Evolutionary conservation across 2,113 vertebrate genomes (phyloP), one percentile per base, ranked within the genome.

Genomic region (Hippoglossus stenolepis): DNA sequence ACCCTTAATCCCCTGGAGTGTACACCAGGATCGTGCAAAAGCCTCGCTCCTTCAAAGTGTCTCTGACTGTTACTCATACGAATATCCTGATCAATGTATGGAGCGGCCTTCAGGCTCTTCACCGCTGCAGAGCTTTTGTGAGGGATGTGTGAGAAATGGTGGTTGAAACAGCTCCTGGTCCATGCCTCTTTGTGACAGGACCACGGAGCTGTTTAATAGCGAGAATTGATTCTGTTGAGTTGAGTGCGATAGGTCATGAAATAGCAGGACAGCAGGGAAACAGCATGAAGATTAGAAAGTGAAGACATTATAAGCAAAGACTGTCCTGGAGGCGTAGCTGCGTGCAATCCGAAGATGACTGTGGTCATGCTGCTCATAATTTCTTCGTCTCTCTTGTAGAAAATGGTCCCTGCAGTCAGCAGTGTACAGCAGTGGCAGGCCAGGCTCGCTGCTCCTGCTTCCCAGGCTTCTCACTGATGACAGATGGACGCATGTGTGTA

Each of bases 381-480:
- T 11, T 8, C 4, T 47, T 3, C 74, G 49, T 81, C 45, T 84
- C 18, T 84, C 63, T 47, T 51, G 9, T 59, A 98, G 97, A 93
- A 82, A 96, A 95, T 0, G 94, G 95, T 1, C 95, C 90, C 21
- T 98, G 97, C 89, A 93, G 94, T 80, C 97, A 98, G 66, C 87
- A 91, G 28, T 98, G 97, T 86, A 65, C 1, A 0, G 17, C 73
- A 2, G 62, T 91, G 31, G 92, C 84, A 20, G 95, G 92, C 21
- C 73, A 63, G 0, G 91, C 86, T 0, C 87, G 67, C 28, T 98
- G 97, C 75, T 97, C 96, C 75, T 98, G 97, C 84, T 95, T 96
- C 71, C 87, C 94, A 1, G 97, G 97, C 2, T 97, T 95, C 21
- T 94, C 91, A 0, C 89, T 97, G 80, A 95, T 93, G 95, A 85